Base-by-base conservation (phyloP, 2,888 invertebrate species). In the Mythimna ferrago region DNA sequence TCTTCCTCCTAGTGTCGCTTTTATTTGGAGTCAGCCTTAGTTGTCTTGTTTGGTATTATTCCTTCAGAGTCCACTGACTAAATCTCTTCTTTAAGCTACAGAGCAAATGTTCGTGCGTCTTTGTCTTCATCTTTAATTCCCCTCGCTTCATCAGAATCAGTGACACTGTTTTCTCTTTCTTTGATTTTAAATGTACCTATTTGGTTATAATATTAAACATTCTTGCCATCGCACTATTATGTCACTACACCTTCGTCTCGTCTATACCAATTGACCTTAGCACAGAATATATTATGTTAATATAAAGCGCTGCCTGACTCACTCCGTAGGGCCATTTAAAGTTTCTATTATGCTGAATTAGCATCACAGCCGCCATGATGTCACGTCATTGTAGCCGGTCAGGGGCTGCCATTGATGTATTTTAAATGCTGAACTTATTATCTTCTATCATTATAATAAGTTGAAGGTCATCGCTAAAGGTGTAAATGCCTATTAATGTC, bases 361-460 rank as follows among this genome's bases (percentile, higher is more conserved):
- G 56, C 61, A 80, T 75, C 63, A 66, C 44, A 44, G 77, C 11
- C 48, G 58, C 71, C 61, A 85, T 88, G 88, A 89, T 89, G 83
- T 89, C 88, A 87, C 78, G 65, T 72, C 81, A 80, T 83, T 86
- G 86, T 82, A 74, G 64, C 73, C 83, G 85, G 86, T 88, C 89
- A 89, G 81, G 89, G 88, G 21, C 76, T 72, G 73, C 72, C 81
- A 76, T 79, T 78, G 80, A 76, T 77, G 80, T 80, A 79, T 82
- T 85, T 78, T 63, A 67, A 76, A 64, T 66, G 69, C 53, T 73
- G 71, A 80, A 73, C 66, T 80, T 67, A 69, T 56, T 53, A 9
- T 4, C 5, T 65, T 44, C 44, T 65, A 53, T 56, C 26, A 19
- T 41, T 65, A 70, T 57, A 38, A 44, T 63, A 67, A 53, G 38